Conservation (phyloP, 2,113 vertebrate genomes). For the Clarias magur region DNA sequence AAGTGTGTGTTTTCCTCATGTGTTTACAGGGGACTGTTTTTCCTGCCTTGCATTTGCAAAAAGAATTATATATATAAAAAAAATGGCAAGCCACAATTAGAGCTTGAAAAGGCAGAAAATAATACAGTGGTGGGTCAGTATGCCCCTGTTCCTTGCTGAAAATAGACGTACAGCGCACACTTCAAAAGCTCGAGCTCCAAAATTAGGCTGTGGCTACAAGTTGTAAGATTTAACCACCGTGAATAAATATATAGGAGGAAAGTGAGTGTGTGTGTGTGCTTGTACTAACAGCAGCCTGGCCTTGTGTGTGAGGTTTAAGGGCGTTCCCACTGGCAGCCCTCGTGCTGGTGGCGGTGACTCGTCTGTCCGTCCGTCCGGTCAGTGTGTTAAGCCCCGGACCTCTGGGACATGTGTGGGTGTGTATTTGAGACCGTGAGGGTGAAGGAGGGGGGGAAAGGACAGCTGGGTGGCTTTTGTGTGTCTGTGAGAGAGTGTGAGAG, state of each 20-base stretch:
- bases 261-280: constrained; percentile 30
- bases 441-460: constrained; percentile 60
- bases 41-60: constrained; percentile 22
- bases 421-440: constrained; percentile 58
- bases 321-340: constrained; percentile 30
- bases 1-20: neutral
- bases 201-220: constrained; percentile 11
- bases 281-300: constrained; percentile 35
- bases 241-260: constrained; percentile 31
- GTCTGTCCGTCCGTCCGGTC: neutral
- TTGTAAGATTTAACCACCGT: constrained; percentile 32
- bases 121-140: constrained; percentile 5
- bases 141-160: constrained; percentile 9
- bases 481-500: constrained; percentile 39
- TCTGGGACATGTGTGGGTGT: constrained; percentile 49
- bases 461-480: constrained; percentile 64
- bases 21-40: constrained; percentile 19
- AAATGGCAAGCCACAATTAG: constrained; percentile 33
- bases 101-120: constrained; percentile 35
- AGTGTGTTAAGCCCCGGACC: constrained; percentile 17
- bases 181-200: constrained; percentile 31
- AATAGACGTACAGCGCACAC: constrained; percentile 31
- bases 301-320: constrained; percentile 51
- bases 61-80: neutral
- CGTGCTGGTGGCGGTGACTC: constrained; percentile 21